A percentile compares a stretch with the other conserved stretches of the same genome.
These are phyloP conservation scores for Pandemis heparana DNA, from an alignment of 2,888 invertebrate genomes.

Conservation along the genomic window DNA sequence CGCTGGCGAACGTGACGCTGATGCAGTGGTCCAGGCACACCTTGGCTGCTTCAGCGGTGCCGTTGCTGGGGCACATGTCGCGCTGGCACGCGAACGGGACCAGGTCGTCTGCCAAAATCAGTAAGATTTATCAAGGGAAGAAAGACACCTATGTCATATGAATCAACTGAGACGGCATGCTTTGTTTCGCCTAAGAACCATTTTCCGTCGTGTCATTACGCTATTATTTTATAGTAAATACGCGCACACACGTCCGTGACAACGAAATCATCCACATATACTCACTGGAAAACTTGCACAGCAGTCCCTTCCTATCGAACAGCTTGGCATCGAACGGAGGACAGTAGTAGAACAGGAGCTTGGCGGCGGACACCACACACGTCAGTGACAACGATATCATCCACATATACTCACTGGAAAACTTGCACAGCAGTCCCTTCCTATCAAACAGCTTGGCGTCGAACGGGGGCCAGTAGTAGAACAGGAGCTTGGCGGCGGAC, in stretches of 20 bases:
- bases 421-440: slow-evolving; percentile 94
- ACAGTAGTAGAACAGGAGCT: slow-evolving; percentile 99
- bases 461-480: slow-evolving; percentile 99
- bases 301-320: slow-evolving; percentile 94
- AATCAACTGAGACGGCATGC: no score
- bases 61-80: slow-evolving; percentile 95
- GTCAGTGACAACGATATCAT: slow-evolving; percentile 76
- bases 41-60: slow-evolving; percentile 94
- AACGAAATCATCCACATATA: slow-evolving; percentile 39
- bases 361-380: slow-evolving; percentile 97
- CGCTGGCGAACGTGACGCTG: slow-evolving; percentile 93
- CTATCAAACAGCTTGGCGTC: slow-evolving; percentile 97
- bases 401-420: slow-evolving; percentile 88
- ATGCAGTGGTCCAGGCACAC: slow-evolving; percentile 97
- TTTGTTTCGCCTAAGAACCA: no score
- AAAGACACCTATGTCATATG: no score
- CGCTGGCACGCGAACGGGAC: slow-evolving; percentile 95
- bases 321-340: slow-evolving; percentile 98
- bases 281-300: slow-evolving; percentile 95
- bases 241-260: no score
- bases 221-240: no score
- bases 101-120: slow-evolving; percentile 86
- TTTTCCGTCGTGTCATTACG: no score
- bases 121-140: no score
- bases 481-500: slow-evolving; percentile 98